Evolutionary conservation across 2,888 invertebrate genomes (phyloP).

Genomic region (Notodonta ziczac): DNA sequence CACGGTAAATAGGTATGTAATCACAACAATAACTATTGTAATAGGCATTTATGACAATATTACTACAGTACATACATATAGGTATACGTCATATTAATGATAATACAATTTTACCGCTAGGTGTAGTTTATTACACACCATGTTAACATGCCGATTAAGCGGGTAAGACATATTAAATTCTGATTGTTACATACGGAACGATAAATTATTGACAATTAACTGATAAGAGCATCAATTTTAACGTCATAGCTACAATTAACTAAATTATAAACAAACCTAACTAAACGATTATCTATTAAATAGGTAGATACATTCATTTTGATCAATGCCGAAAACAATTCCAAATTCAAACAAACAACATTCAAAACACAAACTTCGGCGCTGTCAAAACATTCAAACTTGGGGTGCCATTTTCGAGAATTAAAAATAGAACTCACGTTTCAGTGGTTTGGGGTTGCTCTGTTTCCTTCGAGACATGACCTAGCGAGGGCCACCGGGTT

Average conservation of each 20-base stretch:
- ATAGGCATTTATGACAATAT: no score
- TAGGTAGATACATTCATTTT: background rate
- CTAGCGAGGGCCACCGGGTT: conserved; percentile 61
- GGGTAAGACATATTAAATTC: background rate
- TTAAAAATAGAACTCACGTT: conserved; percentile 88
- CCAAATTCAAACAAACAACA: conserved; percentile 7
- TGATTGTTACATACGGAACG: background rate
- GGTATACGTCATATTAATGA: no score
- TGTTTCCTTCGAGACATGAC: conserved; percentile 97
- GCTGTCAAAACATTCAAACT: conserved; percentile 6
- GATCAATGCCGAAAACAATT: background rate
- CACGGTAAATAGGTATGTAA: no score
- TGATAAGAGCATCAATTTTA: background rate
- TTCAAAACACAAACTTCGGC: conserved; percentile 3
- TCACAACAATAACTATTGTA: no score
- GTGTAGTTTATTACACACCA: background rate
- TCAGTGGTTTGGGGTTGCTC: conserved; percentile 97
- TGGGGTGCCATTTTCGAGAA: conserved; percentile 1
- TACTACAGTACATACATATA: no score
- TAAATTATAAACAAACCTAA: conserved; percentile 1
- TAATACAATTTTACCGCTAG: background rate
- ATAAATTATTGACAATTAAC: background rate
- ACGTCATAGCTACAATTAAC: background rate
- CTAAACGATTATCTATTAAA: background rate
- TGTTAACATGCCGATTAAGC: background rate